Conservation (phyloP, 2,113 vertebrate species). For the Perca fluviatilis region DNA sequence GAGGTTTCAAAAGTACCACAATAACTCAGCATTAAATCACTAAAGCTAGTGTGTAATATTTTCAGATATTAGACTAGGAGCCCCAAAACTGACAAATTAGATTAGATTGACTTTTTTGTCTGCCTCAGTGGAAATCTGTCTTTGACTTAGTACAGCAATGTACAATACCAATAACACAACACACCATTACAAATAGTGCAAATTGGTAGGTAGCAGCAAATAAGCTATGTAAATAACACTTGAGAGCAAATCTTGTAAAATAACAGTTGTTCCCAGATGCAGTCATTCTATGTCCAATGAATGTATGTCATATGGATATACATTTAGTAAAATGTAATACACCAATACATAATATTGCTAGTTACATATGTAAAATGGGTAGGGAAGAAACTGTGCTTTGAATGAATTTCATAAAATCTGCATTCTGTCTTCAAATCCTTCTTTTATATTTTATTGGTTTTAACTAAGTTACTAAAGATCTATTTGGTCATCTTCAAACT, state of each 20-base stretch:
- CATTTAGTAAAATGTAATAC: too few relatives aligned
- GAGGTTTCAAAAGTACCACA: not conserved
- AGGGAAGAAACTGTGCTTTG: constrained; percentile 15
- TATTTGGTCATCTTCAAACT: constrained; percentile 15
- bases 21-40: not conserved
- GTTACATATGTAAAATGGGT: not conserved
- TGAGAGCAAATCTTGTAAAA: too few relatives aligned
- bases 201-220: too few relatives aligned
- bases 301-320: too few relatives aligned
- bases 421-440: constrained; percentile 12
- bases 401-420: constrained; percentile 43
- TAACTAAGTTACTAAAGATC: constrained; percentile 45
- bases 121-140: not conserved
- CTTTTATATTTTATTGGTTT: constrained; percentile 20
- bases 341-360: not conserved
- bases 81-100: not conserved
- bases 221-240: too few relatives aligned
- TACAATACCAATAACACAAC: too few relatives aligned
- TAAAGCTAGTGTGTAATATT: not conserved
- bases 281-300: too few relatives aligned
- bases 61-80: not conserved
- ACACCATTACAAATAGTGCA: too few relatives aligned
- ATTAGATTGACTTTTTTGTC: not conserved
- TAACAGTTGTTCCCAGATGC: too few relatives aligned
- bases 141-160: not conserved